Conservation (phyloP, 2,113 vertebrate genomes). For the Etheostoma cragini region DNA sequence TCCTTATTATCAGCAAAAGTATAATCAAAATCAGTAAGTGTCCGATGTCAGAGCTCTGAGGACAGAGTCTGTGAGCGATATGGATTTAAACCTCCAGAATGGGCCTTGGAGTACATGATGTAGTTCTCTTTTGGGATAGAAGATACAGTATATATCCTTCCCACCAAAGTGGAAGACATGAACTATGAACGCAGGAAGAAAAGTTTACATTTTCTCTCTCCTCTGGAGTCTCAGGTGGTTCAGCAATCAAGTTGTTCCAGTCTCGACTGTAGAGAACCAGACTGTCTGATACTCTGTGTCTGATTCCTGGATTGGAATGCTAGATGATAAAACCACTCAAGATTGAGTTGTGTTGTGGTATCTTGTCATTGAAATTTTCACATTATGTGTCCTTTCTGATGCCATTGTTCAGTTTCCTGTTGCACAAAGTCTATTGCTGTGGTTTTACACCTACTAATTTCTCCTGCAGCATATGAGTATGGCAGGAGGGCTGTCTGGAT, state of each 20-base stretch:
- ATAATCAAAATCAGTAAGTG: constrained; percentile 50
- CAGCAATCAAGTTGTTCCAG: constrained; percentile 28
- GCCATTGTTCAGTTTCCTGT: constrained; percentile 1
- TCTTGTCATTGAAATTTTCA: constrained; percentile 31
- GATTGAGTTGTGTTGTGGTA: not conserved
- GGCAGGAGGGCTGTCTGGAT: constrained; percentile 1
- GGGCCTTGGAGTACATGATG: constrained; percentile 38
- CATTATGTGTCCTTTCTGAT: constrained; percentile 18
- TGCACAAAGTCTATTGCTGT: not conserved
- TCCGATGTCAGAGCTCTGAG: constrained; percentile 38
- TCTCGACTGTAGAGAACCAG: constrained; percentile 46
- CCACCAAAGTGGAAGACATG: constrained; percentile 25
- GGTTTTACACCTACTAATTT: constrained; percentile 8
- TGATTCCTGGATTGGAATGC: not conserved
- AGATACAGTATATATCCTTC: constrained; percentile 56
- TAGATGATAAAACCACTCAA: constrained; percentile 10
- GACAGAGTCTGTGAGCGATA: constrained; percentile 23
- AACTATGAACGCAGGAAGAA: constrained; percentile 31
- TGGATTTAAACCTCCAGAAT: constrained; percentile 54
- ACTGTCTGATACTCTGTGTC: not conserved
- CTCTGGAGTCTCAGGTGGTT: constrained; percentile 43
- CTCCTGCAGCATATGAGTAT: not conserved
- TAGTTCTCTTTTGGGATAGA: constrained; percentile 37
- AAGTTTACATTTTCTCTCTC: constrained; percentile 50
- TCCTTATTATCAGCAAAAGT: constrained; percentile 34